These are phyloP conservation scores for Nyctibius grandis DNA, from an alignment of 2,797 vertebrate genomes.

Conservation along the genomic window DNA sequence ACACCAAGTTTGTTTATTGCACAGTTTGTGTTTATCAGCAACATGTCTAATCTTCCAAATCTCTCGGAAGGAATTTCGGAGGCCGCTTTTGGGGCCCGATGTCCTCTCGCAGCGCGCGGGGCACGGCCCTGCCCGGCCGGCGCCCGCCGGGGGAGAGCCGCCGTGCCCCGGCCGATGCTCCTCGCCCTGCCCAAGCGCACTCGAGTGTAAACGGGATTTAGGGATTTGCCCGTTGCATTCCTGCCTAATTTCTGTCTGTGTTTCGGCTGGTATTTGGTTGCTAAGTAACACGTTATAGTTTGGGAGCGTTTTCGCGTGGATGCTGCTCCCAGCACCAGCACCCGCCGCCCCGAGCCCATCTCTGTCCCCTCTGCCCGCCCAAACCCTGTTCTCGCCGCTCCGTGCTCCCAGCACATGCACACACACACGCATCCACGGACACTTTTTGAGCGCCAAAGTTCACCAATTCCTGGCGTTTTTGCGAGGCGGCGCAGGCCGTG, in stretches of 20 bases:
- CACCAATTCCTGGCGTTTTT: neutral
- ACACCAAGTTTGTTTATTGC: constrained; percentile 62
- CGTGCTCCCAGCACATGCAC: neutral
- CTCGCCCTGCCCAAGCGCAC: rapidly evolving
- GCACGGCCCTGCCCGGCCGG: neutral
- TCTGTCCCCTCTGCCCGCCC: neutral
- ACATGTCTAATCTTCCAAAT: constrained; percentile 41
- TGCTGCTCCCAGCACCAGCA: neutral
- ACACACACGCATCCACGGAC: rapidly evolving
- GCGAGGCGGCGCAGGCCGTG: neutral
- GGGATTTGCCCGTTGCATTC: constrained; percentile 29
- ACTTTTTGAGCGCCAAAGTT: neutral
- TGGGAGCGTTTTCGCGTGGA: neutral
- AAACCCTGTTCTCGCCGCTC: rapidly evolving
- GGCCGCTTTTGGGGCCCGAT: neutral
- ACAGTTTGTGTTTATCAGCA: constrained; percentile 56
- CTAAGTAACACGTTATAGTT: neutral
- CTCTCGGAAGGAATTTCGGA: constrained; percentile 30
- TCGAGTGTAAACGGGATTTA: neutral
- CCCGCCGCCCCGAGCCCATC: neutral
- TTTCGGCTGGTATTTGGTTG: constrained; percentile 39
- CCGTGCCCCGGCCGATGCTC: rapidly evolving
- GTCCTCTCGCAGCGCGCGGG: neutral
- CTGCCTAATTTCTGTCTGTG: constrained; percentile 20
- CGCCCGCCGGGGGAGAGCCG: neutral